Evolutionary conservation across 2,113 vertebrate genomes (phyloP), one percentile per base, ranked within the genome.

Genomic region (Entelurus aequoreus): DNA sequence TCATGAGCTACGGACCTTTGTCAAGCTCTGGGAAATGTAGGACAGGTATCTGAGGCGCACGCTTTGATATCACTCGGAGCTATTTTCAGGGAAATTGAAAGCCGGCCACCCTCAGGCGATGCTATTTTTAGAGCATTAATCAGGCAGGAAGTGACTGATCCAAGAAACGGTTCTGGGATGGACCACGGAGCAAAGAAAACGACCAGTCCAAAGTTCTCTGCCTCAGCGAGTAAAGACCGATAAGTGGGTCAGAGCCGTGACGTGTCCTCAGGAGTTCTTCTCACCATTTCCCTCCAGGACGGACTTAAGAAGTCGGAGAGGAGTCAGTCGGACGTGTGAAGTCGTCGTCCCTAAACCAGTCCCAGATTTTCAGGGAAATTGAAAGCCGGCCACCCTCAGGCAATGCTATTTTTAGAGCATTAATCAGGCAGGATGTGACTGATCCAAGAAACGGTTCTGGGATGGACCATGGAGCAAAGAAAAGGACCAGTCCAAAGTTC

Each of bases 341-440:
- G 21, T 63, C 28, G 28, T 28, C 28, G 28, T 28, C 28, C 28
- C 28, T 19, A 19, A 19, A 19, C 19, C 19, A 19, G 19, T 19
- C 19, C 19, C 87, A 97, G 79, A n/a, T 64, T 13, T 36, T 5
- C 19, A 37, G 47, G 44, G 58, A 15, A 14, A 60, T 9, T 60
- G 21, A 47, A 48, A 15, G 42, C 40, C 9, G 16, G 42, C n/a
- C 4, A n/a, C 40, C 72, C 69, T 65, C 49, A 35, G 69, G 78
- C 56, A 0, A 6, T 35, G 48, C 38, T 37, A 65, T 50, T 68
- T 68, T 57, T 56, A 53, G 65, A 5, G 62, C 62, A 52, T 74
- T 85, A 77, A 82, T 87, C 66, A 69, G 72, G 82, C 62, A 64
- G 52, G 62, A 71, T 48, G 75, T 77, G 74, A 66, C 57, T n/a